Evolutionary conservation across 2,113 vertebrate species (phyloP).

Genomic region (Rhinoptilus africanus): DNA sequence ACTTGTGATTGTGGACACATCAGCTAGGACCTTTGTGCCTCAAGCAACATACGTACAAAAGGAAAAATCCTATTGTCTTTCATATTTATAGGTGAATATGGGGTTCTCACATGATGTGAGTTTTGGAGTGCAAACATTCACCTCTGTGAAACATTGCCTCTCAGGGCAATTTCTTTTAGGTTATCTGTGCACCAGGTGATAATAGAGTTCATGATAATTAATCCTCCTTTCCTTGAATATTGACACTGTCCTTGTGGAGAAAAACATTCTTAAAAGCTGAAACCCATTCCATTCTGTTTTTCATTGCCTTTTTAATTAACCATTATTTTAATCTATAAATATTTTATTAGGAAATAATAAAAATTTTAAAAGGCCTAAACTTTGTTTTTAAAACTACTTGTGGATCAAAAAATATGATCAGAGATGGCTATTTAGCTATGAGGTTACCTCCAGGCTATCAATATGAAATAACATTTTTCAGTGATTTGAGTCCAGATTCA

Average conservation of each 20-base stretch:
- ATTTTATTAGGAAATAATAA: not conserved
- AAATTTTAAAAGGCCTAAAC: not conserved
- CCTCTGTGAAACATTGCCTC: not conserved
- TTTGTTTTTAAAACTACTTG: not conserved
- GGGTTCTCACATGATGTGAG: fast-evolving
- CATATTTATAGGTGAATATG: not conserved
- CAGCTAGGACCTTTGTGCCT: not conserved
- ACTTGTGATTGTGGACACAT: not conserved
- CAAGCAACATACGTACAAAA: not conserved
- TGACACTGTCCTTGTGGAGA: not conserved
- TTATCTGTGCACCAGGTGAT: not conserved
- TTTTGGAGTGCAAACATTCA: not conserved
- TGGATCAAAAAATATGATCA: not conserved
- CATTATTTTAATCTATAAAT: not conserved
- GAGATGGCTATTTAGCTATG: not conserved
- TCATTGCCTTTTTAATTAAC: not conserved
- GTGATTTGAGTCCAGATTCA: not conserved
- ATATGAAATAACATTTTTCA: not conserved
- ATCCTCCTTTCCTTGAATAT: not conserved
- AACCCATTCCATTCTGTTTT: not conserved
- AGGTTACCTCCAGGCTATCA: not conserved
- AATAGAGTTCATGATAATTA: not conserved
- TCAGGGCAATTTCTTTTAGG: not conserved
- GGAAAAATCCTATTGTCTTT: not conserved
- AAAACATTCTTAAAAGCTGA: not conserved